Evolutionary conservation across 2,888 invertebrate genomes (phyloP).

Genomic region (Xylota sylvarum): DNA sequence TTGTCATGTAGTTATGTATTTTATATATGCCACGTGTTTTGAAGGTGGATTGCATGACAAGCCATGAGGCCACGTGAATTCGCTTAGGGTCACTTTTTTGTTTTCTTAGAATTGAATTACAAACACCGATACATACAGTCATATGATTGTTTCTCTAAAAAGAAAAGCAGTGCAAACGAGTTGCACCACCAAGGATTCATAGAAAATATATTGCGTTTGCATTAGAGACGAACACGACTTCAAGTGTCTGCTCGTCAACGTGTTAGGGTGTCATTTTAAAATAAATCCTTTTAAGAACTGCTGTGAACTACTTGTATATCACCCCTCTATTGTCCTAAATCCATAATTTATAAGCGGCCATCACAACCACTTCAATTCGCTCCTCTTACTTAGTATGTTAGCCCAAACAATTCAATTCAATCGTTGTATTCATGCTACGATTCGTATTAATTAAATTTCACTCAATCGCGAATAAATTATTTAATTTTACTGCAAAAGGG

Average conservation of each 20-base stretch:
- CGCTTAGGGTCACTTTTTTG: not conserved
- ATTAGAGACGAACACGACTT: not conserved
- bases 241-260: not conserved
- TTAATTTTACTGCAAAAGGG: conserved; percentile 42
- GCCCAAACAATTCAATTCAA: conserved; percentile 21
- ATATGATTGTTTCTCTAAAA: not conserved
- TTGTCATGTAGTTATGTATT: not conserved
- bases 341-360: conserved; percentile 19
- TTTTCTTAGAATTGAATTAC: not conserved
- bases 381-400: not conserved
- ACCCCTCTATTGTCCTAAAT: not conserved
- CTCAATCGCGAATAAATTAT: conserved; percentile 42
- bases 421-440: not conserved
- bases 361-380: not conserved
- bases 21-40: not conserved
- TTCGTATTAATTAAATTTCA: conserved; percentile 41
- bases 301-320: not conserved
- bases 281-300: not conserved
- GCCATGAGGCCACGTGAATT: not conserved
- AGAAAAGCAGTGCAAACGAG: not conserved
- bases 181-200: not conserved
- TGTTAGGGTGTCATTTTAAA: not conserved
- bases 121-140: too few relatives aligned
- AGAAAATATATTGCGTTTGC: not conserved
- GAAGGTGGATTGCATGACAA: not conserved